Conservation (phyloP, 2,797 vertebrate species). For the Podarcis lilfordi region DNA sequence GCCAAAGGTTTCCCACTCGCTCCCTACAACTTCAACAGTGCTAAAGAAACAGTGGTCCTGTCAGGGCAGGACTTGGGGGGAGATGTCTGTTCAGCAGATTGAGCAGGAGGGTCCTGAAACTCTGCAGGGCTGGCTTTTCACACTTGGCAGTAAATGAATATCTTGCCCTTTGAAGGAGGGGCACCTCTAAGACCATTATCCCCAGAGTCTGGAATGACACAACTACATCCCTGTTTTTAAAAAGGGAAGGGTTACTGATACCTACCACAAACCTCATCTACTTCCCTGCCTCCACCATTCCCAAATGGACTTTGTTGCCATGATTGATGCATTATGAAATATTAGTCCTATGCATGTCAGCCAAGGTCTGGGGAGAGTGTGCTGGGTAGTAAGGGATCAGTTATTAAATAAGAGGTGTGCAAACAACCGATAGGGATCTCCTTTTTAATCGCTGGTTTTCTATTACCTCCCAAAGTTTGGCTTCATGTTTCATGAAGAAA, state of each 20-base stretch:
- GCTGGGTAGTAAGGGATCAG: neutral
- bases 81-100: neutral
- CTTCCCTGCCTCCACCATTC: neutral
- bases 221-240: too few species aligned
- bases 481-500: neutral
- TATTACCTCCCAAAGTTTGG: neutral
- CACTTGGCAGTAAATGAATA: neutral
- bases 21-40: neutral
- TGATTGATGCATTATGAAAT: neutral
- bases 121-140: neutral
- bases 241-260: neutral
- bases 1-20: too few species aligned
- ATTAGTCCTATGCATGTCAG: neutral
- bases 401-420: neutral
- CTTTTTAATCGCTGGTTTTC: neutral
- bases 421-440: neutral
- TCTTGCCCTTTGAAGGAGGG: too few species aligned
- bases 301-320: neutral
- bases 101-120: too few species aligned
- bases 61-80: neutral
- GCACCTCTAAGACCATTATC: too few species aligned
- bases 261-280: too few species aligned
- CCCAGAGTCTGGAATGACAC: too few species aligned
- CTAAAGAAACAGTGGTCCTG: neutral
- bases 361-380: too few species aligned